Evolutionary conservation across 2,888 invertebrate species (phyloP).

Genomic region (Orgyia antiqua): DNA sequence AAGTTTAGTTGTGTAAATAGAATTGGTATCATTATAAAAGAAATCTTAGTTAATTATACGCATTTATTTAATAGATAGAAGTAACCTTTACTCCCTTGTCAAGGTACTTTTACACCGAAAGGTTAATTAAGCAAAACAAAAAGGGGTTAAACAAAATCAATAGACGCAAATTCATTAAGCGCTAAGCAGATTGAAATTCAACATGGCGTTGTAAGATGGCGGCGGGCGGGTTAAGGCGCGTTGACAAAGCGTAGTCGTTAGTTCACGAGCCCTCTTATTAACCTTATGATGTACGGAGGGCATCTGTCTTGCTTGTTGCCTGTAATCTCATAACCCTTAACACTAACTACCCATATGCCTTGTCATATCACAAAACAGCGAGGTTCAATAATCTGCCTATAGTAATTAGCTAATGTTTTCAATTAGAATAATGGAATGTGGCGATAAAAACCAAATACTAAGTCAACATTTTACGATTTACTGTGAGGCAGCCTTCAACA

Average conservation of each 20-base stretch:
- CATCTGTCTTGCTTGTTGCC: constrained; percentile 59
- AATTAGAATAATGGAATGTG: too few relatives aligned
- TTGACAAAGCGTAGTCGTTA: constrained; percentile 78
- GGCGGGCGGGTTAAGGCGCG: constrained; percentile 66
- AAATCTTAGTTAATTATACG: constrained; percentile 22
- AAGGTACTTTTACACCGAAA: constrained; percentile 61
- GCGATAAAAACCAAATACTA: too few relatives aligned
- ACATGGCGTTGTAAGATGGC: constrained; percentile 72
- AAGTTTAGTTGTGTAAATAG: too few relatives aligned
- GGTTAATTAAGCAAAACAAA: constrained; percentile 78
- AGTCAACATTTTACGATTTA: too few relatives aligned
- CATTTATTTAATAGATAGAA: constrained; percentile 32
- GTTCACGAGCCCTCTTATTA: constrained; percentile 78
- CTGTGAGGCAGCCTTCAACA: too few relatives aligned
- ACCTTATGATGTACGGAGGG: constrained; percentile 77
- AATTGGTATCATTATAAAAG: constrained; percentile 5
- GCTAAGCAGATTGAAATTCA: constrained; percentile 77
- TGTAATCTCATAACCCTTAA: constrained; percentile 36
- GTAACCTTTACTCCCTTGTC: constrained; percentile 42
- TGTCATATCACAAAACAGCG: constrained; percentile 14
- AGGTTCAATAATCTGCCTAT: neutral
- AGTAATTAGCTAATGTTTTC: too few relatives aligned
- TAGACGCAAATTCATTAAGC: constrained; percentile 77
- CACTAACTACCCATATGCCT: constrained; percentile 18
- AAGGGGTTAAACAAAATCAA: constrained; percentile 78